Evolutionary conservation across 2,113 vertebrate genomes (phyloP).

Genomic region (Brachypteracias leptosomus): DNA sequence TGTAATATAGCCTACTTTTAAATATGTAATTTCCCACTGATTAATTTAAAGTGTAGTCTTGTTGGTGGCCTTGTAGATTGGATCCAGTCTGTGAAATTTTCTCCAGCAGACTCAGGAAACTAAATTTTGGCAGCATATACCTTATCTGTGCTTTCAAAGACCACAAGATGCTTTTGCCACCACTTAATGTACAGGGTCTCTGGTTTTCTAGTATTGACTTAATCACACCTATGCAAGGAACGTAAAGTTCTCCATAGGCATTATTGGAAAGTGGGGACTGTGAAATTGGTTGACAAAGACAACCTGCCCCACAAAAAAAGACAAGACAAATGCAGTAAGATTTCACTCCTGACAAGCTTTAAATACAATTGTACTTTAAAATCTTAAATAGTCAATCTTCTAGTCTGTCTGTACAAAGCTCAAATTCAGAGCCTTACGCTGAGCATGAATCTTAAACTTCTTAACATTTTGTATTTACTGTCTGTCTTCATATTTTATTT

Average conservation of each 20-base stretch:
- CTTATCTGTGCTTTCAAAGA: not conserved
- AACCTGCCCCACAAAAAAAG: not conserved
- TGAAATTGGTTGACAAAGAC: not conserved
- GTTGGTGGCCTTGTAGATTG: not conserved
- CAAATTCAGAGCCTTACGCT: not conserved
- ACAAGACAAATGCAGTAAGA: not conserved
- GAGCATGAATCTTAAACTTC: not conserved
- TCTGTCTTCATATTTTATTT: not conserved
- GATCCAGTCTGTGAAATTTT: not conserved
- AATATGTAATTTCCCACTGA: not conserved
- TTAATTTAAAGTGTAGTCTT: not conserved
- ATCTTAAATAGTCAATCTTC: not conserved
- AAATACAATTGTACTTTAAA: not conserved
- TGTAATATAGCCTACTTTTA: not conserved
- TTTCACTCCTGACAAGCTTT: not conserved
- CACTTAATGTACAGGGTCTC: not conserved
- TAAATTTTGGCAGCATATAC: not conserved
- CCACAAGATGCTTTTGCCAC: not conserved
- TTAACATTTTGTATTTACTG: not conserved
- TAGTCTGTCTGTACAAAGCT: not conserved
- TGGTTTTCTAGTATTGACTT: not conserved
- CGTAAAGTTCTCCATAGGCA: not conserved
- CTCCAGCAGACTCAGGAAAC: not conserved
- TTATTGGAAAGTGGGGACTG: not conserved
- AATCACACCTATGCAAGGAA: not conserved